Conservation (phyloP, 2,888 invertebrate species). For the Imbricaverruca yamaguchii region DNA sequence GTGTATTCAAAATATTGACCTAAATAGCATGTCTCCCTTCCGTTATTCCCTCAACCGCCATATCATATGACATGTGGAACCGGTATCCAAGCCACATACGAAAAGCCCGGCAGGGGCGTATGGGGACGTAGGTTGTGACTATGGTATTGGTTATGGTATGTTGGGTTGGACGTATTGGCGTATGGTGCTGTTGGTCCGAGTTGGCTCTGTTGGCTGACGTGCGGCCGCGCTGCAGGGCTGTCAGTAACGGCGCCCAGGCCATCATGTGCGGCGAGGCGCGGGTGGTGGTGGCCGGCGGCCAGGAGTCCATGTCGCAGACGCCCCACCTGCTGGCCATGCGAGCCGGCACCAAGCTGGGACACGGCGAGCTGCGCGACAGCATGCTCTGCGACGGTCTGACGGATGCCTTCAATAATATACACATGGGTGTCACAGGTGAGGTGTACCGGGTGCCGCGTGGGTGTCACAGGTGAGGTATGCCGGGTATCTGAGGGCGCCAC, state of each 20-base stretch:
- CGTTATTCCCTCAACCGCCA: no score
- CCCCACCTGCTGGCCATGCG: conserved; percentile 60
- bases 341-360: conserved; percentile 58
- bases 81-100: no score
- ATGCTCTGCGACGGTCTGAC: conserved; percentile 62
- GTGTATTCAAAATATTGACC: no score
- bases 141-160: no score
- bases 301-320: conserved; percentile 72
- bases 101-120: no score
- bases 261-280: conserved; percentile 57
- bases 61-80: no score
- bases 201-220: no score
- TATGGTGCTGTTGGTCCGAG: no score
- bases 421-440: conserved; percentile 71
- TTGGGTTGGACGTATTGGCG: no score
- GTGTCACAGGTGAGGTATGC: background rate
- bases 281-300: conserved; percentile 68
- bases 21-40: no score
- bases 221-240: conserved; percentile 44
- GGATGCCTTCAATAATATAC: conserved; percentile 62
- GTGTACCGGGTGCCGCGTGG: no score
- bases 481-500: background rate
- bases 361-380: conserved; percentile 54
- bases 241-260: conserved; percentile 59
- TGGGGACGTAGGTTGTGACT: no score